Evolutionary conservation across 2,888 invertebrate genomes (phyloP).

Genomic region (Agriopis aurantiaria): DNA sequence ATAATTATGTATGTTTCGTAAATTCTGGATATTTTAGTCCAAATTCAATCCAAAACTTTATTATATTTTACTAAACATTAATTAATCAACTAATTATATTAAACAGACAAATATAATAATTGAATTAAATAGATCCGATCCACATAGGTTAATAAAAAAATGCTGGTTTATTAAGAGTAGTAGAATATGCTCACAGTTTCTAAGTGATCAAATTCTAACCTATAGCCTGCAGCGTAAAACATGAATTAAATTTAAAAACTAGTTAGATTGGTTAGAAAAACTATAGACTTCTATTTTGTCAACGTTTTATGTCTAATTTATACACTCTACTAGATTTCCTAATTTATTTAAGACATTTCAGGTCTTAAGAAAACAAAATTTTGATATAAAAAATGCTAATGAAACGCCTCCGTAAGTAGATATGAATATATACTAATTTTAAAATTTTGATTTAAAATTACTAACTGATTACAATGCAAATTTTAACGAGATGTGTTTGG

Average conservation of each 20-base stretch:
- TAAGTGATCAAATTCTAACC: conserved; percentile 19
- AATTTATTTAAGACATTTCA: not conserved
- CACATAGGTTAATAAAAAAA: too few relatives aligned
- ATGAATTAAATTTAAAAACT: conserved; percentile 13
- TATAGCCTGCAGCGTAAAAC: conserved; percentile 23
- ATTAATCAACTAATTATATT: too few relatives aligned
- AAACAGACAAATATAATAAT: too few relatives aligned
- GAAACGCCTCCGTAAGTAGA: not conserved
- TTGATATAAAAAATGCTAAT: not conserved
- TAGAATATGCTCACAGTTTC: conserved; percentile 13
- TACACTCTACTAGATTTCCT: conserved; percentile 8
- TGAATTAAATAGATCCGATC: not conserved
- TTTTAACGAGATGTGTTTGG: not conserved
- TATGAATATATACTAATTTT: not conserved
- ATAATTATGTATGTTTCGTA: too few relatives aligned
- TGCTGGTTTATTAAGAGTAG: not conserved
- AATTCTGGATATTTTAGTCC: too few relatives aligned
- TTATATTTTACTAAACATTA: too few relatives aligned
- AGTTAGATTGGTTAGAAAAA: conserved; percentile 17
- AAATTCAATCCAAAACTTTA: too few relatives aligned
- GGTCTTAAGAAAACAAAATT: not conserved
- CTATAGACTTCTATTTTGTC: conserved; percentile 22
- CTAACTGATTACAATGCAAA: not conserved
- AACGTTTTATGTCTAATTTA: conserved; percentile 22
- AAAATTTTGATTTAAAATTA: not conserved